Base-by-base conservation (phyloP, 2,797 vertebrate genomes). In the Brotula barbata region DNA sequence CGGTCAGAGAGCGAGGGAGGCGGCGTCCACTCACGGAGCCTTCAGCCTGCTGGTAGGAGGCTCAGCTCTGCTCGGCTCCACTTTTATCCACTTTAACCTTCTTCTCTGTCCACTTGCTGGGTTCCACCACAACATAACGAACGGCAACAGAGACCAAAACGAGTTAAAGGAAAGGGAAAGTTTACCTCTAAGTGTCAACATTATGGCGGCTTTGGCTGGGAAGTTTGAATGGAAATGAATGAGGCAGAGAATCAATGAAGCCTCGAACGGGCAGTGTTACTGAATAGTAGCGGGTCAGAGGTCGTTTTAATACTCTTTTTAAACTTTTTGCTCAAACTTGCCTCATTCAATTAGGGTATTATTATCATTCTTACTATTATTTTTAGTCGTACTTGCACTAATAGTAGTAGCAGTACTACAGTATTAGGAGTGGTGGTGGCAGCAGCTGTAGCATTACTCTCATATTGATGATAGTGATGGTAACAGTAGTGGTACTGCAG, bases 31-130 rank as follows among this genome's bases (percentile, higher is more conserved):
- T 58, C 63, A 20, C 75, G n/a, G n/a, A 77, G 43, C 49, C 28
- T 71, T 43, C 76, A 47, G 61, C 68, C 69, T 67, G 43, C 77
- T 69, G 91, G 90, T 92, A 90, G 78, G 90, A 7, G 23, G 74
- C 51, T 39, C 12, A n/a, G 42, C 17, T 50, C 61, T 57, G 48
- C 11, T 40, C 21, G 21, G 28, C 43, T 25, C 21, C 6, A 46
- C n/a, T 16, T 33, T 5, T 36, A 16, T 39, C 17, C 13, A 52
- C 23, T 20, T 52, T 16, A 21, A 20, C 22, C 13, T 6, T 41
- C 50, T 33, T 25, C 28, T 22, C 1, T 11, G 5, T 16, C 40
- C 43, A 19, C 15, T 16, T 54, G 14, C 45, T 53, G 21, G 12
- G 22, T 15, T 8, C 23, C 23, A 42, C 57, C 16, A 16, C 5